phyloP scores from a whole-genome alignment of 2,113 vertebrate species.

The Phrynosoma blainvillii region DNA sequence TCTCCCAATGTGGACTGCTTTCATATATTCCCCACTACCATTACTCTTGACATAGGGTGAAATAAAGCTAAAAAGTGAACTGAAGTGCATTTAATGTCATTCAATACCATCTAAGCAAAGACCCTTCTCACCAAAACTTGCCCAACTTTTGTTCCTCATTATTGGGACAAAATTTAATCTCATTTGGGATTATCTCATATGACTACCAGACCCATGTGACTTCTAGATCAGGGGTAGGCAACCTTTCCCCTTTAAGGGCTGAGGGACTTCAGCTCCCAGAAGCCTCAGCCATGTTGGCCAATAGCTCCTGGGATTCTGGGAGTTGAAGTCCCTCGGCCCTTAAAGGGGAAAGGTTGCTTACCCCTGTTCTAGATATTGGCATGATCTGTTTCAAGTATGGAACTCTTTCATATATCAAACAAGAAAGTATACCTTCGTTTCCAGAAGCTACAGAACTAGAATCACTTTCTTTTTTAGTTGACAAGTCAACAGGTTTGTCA shows the following conservation, averaged over 20 bases:
- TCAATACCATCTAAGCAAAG: neutral
- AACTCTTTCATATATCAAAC: neutral
- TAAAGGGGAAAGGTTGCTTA: too few relatives aligned
- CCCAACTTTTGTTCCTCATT: neutral
- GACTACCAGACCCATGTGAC: neutral
- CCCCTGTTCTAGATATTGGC: neutral
- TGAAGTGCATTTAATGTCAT: neutral
- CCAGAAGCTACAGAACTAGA: slow-evolving; percentile 57
- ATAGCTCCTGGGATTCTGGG: too few relatives aligned
- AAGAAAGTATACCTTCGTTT: slow-evolving; percentile 70
- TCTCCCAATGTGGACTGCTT: neutral
- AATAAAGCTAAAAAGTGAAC: neutral
- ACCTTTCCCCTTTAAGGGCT: too few relatives aligned
- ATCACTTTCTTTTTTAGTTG: slow-evolving; percentile 81
- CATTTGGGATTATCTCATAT: neutral
- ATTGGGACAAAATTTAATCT: neutral
- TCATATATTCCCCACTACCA: neutral
- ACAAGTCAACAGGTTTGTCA: slow-evolving; percentile 88
- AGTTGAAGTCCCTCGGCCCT: too few relatives aligned
- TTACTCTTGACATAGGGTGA: neutral
- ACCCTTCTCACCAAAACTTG: neutral
- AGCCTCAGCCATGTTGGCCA: too few relatives aligned
- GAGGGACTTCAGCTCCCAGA: too few relatives aligned
- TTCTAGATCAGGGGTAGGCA: too few relatives aligned
- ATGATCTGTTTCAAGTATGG: neutral